Percentiles rank a stretch among this genome's conserved stretches.
Evolutionary conservation across 2,113 vertebrate species (phyloP).

Genomic region (Rhabdornis inornatus): DNA sequence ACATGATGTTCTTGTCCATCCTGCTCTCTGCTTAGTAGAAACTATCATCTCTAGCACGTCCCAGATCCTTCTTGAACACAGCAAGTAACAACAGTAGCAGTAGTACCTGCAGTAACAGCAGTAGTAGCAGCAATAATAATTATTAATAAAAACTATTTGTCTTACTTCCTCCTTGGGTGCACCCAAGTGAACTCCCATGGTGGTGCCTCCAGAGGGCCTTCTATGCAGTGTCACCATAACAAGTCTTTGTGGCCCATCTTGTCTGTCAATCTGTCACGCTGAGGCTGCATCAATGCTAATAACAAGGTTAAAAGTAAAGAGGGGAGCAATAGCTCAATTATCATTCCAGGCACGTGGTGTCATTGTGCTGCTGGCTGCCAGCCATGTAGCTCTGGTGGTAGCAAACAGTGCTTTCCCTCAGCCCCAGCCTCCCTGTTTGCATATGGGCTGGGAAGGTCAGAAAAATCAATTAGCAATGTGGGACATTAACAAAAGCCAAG

Average conservation of each 20-base stretch:
- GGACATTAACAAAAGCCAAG: background rate
- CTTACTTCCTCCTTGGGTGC: background rate
- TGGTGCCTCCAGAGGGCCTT: background rate
- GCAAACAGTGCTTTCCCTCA: slow-evolving; percentile 3
- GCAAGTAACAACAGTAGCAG: background rate
- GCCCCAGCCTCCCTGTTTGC: background rate
- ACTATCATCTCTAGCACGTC: background rate
- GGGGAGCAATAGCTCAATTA: slow-evolving; percentile 23
- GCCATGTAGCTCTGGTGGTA: slow-evolving; percentile 20
- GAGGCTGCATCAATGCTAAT: background rate
- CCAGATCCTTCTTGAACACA: background rate
- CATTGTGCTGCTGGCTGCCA: slow-evolving; percentile 24
- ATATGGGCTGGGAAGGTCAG: slow-evolving; percentile 29
- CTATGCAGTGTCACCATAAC: background rate
- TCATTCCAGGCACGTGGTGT: slow-evolving; percentile 40
- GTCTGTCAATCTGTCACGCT: background rate
- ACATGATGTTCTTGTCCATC: background rate
- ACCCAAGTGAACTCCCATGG: background rate
- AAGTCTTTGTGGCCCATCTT: background rate
- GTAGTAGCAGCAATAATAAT: background rate
- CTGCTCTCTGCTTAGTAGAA: background rate
- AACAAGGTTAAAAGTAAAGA: slow-evolving; percentile 31
- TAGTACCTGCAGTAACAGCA: background rate
- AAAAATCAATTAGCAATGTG: slow-evolving; percentile 53
- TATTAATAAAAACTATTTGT: background rate